Evolutionary conservation across 2,113 vertebrate species (phyloP).

Genomic region (Alces alces): DNA sequence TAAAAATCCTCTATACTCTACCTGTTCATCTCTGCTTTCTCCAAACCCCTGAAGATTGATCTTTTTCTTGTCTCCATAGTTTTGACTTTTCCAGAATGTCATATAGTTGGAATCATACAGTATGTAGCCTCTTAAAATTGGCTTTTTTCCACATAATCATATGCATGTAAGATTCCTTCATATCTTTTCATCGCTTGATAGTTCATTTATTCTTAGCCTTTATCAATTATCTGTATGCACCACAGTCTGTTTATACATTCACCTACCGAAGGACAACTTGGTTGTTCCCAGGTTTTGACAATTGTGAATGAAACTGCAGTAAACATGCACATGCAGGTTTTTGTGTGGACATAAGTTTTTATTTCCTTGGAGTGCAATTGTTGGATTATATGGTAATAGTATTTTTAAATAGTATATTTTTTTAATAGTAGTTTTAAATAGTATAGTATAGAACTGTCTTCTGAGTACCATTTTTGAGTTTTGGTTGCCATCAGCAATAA

Average conservation of each 20-base stretch:
- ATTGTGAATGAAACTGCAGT: neutral
- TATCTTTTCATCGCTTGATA: neutral
- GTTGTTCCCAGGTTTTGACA: neutral
- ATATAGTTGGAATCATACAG: neutral
- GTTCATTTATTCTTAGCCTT: neutral
- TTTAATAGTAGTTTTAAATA: neutral
- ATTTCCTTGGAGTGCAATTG: neutral
- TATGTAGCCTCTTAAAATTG: neutral
- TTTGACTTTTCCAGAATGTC: neutral
- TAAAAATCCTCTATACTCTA: neutral
- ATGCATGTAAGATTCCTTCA: neutral
- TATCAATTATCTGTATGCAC: neutral
- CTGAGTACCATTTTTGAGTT: neutral
- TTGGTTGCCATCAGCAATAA: neutral
- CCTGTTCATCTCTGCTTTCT: neutral
- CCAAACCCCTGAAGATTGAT: neutral
- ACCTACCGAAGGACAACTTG: neutral
- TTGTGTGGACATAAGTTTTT: neutral
- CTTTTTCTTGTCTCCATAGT: neutral
- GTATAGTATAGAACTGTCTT: neutral
- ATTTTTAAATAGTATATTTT: neutral
- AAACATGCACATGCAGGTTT: neutral
- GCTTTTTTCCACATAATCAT: neutral
- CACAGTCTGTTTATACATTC: neutral
- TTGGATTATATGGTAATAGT: neutral